Evolutionary conservation across 2,113 vertebrate genomes (phyloP).

Genomic region (Patagioenas fasciata): DNA sequence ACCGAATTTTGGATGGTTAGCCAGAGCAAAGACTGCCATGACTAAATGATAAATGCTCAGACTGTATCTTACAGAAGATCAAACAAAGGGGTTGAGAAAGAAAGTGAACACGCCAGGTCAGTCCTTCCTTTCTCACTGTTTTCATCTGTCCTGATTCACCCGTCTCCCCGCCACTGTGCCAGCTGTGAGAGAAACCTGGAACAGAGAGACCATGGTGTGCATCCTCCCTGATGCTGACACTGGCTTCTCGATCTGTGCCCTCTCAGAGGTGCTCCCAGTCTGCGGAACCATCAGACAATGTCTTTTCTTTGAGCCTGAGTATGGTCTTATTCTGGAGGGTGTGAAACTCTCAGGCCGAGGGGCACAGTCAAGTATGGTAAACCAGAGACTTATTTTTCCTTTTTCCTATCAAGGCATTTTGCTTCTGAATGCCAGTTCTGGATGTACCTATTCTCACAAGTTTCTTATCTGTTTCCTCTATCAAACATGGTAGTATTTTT

Average conservation of each 20-base stretch:
- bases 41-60: not conserved
- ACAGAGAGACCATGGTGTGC: not conserved
- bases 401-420: not conserved
- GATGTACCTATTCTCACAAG: not conserved
- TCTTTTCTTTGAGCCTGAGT: not conserved
- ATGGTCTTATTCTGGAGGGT: not conserved
- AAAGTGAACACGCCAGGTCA: rapidly evolving
- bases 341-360: not conserved
- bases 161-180: rapidly evolving
- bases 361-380: not conserved
- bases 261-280: rapidly evolving
- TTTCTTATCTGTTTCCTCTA: not conserved
- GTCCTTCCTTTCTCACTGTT: not conserved
- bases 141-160: not conserved
- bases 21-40: not conserved
- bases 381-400: not conserved
- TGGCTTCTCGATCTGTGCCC: not conserved
- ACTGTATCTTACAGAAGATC: not conserved
- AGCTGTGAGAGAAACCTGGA: not conserved
- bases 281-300: not conserved
- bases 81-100: not conserved
- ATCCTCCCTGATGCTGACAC: not conserved
- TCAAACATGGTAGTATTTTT: not conserved
- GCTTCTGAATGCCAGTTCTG: not conserved
- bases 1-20: not conserved